A percentile compares a stretch with the other conserved stretches of the same genome.
phyloP scores from a whole-genome alignment of 2,797 vertebrate genomes.

The Antennarius maculatus region DNA sequence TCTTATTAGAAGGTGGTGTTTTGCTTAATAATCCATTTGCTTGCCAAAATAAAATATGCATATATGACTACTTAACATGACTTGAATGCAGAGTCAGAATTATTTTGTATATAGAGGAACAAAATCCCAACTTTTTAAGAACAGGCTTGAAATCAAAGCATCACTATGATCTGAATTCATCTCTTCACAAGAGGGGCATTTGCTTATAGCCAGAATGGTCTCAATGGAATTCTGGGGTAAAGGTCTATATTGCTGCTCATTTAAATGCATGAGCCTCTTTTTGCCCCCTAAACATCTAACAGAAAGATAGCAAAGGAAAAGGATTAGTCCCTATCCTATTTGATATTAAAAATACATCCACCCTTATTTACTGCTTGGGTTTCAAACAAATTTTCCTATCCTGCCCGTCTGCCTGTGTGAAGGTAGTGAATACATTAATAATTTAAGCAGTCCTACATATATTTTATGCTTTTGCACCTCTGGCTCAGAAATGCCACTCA shows the following conservation, averaged over 20 bases:
- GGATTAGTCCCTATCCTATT: conserved; percentile 36
- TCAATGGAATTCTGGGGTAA: conserved; percentile 34
- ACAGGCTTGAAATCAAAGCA: conserved; percentile 14
- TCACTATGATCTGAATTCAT: conserved; percentile 21
- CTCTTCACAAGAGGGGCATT: conserved; percentile 25
- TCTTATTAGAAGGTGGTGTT: conserved; percentile 46
- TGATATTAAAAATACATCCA: conserved; percentile 53
- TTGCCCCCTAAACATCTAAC: conserved; percentile 43
- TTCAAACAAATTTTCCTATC: conserved; percentile 50
- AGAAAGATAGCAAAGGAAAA: conserved; percentile 36
- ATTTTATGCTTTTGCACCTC: conserved; percentile 43
- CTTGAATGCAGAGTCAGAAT: conserved; percentile 18
- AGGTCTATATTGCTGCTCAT: conserved; percentile 46
- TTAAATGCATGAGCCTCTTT: conserved; percentile 62
- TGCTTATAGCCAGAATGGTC: conserved; percentile 23
- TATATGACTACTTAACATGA: conserved; percentile 35
- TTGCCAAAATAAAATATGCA: conserved; percentile 36
- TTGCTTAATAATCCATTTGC: conserved; percentile 44
- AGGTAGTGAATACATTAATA: conserved; percentile 66
- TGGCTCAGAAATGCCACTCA: conserved; percentile 47
- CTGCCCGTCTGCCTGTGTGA: conserved; percentile 45
- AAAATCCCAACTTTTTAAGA: conserved; percentile 14
- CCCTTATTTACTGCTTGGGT: conserved; percentile 46
- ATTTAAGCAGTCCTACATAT: conserved; percentile 52
- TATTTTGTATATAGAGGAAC: conserved; percentile 2